phyloP scores from a whole-genome alignment of 2,113 vertebrate genomes.

The Puma concolor region DNA sequence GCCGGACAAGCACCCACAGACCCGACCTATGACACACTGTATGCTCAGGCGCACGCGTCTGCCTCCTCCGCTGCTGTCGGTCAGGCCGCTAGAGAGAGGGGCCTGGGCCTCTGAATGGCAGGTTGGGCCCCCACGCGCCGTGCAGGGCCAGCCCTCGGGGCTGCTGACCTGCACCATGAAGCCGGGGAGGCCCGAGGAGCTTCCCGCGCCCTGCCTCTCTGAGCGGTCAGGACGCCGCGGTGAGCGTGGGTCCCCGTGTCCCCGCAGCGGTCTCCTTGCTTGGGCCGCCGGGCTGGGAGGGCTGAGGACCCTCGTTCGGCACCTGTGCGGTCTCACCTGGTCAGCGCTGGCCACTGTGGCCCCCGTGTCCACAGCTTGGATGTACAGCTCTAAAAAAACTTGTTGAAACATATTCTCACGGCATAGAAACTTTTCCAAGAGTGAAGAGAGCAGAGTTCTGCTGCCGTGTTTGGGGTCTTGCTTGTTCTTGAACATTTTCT shows the following conservation, averaged over 20 bases:
- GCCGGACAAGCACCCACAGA: neutral
- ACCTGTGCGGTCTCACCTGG: fast-evolving
- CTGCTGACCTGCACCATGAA: neutral
- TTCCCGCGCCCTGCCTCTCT: fast-evolving
- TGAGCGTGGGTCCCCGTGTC: fast-evolving
- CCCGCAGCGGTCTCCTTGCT: fast-evolving
- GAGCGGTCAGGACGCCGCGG: fast-evolving
- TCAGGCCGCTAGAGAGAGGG: neutral
- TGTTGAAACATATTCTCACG: neutral
- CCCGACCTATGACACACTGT: neutral
- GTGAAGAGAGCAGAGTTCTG: too few species aligned
- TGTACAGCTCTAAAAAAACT: neutral
- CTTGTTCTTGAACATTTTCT: neutral
- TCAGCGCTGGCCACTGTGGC: neutral
- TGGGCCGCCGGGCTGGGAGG: neutral
- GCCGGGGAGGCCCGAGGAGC: neutral
- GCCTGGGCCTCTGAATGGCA: neutral
- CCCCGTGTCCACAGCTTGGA: neutral
- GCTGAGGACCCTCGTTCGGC: neutral
- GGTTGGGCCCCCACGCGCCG: fast-evolving
- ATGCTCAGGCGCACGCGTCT: fast-evolving
- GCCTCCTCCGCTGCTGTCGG: fast-evolving
- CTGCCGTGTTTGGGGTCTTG: neutral
- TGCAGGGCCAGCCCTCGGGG: too few species aligned
- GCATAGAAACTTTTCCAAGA: neutral